Percentiles rank a stretch among this genome's conserved stretches.
These are phyloP conservation scores for Cettia cetti DNA, from an alignment of 2,113 vertebrate genomes.

Conservation along the genomic window DNA sequence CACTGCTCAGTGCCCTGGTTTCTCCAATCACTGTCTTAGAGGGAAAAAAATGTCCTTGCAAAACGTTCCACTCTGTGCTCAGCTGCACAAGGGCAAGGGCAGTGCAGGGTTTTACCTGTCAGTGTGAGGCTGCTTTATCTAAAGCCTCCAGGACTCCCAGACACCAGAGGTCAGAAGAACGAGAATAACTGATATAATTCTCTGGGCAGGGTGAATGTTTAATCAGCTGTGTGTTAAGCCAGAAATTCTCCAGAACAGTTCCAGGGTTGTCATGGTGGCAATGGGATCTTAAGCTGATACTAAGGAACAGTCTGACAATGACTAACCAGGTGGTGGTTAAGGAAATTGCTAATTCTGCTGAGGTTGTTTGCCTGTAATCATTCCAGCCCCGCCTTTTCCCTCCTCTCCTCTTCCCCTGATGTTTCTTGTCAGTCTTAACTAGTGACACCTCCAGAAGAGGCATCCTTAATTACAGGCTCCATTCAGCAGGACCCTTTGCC, in stretches of 20 bases:
- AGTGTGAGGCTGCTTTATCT: background rate
- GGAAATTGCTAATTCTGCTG: conserved; percentile 17
- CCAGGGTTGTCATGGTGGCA: conserved; percentile 38
- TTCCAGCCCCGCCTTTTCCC: background rate
- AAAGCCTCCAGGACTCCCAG: background rate
- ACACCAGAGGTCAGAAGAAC: background rate
- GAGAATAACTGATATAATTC: background rate
- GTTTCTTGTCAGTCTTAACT: background rate
- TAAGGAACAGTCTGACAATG: background rate
- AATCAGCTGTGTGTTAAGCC: conserved; percentile 12
- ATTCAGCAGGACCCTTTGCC: background rate
- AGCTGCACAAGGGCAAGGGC: background rate
- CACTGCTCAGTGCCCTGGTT: background rate
- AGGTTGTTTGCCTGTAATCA: background rate
- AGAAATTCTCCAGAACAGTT: conserved; percentile 10
- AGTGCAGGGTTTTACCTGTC: background rate
- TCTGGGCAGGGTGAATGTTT: background rate
- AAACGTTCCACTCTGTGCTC: background rate
- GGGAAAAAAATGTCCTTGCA: background rate
- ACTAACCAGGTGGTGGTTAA: background rate
- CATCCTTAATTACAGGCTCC: background rate
- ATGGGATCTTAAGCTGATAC: background rate
- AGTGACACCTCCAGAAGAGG: background rate
- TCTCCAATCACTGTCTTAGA: background rate
- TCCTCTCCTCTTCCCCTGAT: background rate